phyloP scores from a whole-genome alignment of 2,888 invertebrate genomes.

The Harmothoe impar region DNA sequence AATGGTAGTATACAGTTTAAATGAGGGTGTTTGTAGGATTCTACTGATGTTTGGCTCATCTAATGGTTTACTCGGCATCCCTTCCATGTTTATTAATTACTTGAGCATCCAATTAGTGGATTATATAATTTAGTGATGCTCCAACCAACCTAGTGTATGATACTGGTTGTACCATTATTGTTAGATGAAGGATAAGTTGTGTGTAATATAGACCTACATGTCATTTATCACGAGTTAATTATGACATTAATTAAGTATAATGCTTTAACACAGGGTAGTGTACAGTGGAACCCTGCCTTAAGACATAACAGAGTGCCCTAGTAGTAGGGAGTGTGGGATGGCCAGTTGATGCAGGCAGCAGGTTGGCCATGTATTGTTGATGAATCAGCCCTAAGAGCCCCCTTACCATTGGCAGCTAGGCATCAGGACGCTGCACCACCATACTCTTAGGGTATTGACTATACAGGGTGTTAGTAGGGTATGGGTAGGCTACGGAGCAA shows the following conservation, averaged over 20 bases:
- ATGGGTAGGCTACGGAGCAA: not conserved
- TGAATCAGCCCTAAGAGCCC: not conserved
- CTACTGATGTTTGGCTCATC: too few species aligned
- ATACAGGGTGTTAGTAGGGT: not conserved
- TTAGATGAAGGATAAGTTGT: too few species aligned
- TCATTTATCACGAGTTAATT: too few species aligned
- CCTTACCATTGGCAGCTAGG: not conserved
- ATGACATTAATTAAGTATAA: too few species aligned
- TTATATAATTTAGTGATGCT: not conserved
- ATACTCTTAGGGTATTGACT: not conserved
- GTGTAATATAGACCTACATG: too few species aligned
- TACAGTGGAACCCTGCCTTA: not conserved
- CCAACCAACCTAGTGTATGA: not conserved
- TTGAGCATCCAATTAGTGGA: too few species aligned
- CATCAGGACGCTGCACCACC: not conserved
- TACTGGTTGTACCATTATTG: too few species aligned
- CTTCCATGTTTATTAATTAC: too few species aligned
- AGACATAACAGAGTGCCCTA: not conserved
- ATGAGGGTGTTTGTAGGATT: too few species aligned
- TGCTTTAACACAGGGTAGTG: not conserved
- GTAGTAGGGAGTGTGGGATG: not conserved
- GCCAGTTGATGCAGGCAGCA: constrained; percentile 4
- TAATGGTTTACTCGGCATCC: too few species aligned
- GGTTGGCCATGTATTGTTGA: constrained; percentile 39
- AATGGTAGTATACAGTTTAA: too few species aligned